Base-by-base conservation (phyloP, 1,140 invertebrate species). In the Drosophila nigrodunni region DNA sequence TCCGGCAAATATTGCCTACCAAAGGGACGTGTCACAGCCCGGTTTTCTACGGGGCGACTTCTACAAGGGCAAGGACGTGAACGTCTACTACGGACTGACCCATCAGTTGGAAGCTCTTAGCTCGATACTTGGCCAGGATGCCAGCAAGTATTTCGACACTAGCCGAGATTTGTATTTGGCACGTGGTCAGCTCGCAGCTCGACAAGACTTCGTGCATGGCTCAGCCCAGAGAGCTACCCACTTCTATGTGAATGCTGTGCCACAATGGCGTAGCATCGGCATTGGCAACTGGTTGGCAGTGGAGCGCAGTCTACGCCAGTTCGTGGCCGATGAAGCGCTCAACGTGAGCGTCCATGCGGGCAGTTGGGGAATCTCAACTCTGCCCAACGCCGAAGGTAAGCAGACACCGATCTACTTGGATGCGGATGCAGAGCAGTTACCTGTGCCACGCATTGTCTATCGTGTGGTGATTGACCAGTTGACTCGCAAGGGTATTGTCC, bases 231-330 rank as follows among this genome's bases (percentile, higher is more conserved):
- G 94, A 0, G 92, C 94, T 2, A 95, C 95, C 0, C 95, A 95
- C 82, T 94, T 94, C 74, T 95, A 94, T 80, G 93, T 95, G 6
- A 96, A 96, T 83, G 93, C 93, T 7, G 94, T 93, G 8, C 95
- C 95, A 0, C 95, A 90, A 75, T 96, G 95, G 95, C 94, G 95
- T 46, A 94, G 93, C n/a, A 94, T 95, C 55, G 95, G 94, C 68
- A 94, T 92, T 43, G 94, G 94, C 18, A 95, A 95, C 82, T 96
- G 95, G 95, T 92, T 93, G 35, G 78, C 75, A 2, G 72, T 94
- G 13, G 94, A 94, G 79, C 60, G 71, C 0, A 92, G 92, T 62
- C 79, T 93, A 0, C 85, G 93, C 37, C 80, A 83, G 15, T 94
- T 93, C 35, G 92, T 92, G 2, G 69, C 60, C 0, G 62, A 72